These are phyloP conservation scores for Puntigrus tetrazona DNA, from an alignment of 2,113 vertebrate genomes.

Conservation along the genomic window DNA sequence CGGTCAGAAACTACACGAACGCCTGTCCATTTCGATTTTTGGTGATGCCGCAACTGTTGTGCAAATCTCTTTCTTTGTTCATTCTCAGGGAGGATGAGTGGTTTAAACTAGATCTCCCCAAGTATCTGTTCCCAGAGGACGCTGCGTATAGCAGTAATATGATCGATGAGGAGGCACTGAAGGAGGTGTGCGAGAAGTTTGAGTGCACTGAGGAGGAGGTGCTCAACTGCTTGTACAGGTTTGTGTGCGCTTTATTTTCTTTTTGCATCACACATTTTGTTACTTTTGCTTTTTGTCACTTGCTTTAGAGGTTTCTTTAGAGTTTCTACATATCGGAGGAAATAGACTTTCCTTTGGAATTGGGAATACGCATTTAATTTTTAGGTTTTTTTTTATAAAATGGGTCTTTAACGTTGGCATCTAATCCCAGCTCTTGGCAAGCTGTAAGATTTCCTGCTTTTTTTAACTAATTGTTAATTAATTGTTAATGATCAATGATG, in stretches of 20 bases:
- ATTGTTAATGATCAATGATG: no score
- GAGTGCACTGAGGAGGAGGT: slow-evolving; percentile 97
- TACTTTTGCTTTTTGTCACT: no score
- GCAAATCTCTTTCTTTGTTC: background rate
- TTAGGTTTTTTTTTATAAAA: no score
- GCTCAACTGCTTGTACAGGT: slow-evolving; percentile 88
- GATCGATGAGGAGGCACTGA: slow-evolving; percentile 98
- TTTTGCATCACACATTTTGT: background rate
- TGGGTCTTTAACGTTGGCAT: no score
- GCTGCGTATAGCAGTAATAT: slow-evolving; percentile 93
- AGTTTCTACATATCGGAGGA: background rate
- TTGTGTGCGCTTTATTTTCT: background rate
- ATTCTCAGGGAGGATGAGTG: slow-evolving; percentile 90
- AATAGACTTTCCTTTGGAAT: background rate
- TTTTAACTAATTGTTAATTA: no score
- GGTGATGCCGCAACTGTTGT: background rate
- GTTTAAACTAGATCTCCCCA: slow-evolving; percentile 96
- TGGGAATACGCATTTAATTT: no score
- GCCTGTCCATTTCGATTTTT: background rate
- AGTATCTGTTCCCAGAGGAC: slow-evolving; percentile 97
- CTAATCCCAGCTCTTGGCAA: background rate
- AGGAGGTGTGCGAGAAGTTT: slow-evolving; percentile 97
- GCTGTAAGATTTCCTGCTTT: background rate
- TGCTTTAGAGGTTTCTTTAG: background rate
- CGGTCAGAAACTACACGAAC: slow-evolving; percentile 73